Conservation (phyloP, 2,888 invertebrate genomes). For the Automeris io region DNA sequence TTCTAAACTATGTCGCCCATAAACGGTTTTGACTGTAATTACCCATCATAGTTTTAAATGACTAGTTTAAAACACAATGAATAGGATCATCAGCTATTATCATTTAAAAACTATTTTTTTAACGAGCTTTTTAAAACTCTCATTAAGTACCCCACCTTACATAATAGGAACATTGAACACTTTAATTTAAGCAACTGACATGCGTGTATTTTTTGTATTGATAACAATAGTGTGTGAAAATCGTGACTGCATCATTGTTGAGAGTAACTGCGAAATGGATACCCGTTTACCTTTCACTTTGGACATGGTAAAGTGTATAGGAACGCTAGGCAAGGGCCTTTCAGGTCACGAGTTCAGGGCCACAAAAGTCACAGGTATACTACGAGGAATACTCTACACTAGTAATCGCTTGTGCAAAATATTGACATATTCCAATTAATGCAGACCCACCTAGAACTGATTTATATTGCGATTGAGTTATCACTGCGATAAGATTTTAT, state of each 20-base stretch:
- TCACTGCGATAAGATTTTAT: not conserved
- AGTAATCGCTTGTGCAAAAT: constrained; percentile 11
- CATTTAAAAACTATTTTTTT: not conserved
- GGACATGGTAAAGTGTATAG: constrained; percentile 49
- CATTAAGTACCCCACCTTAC: constrained; percentile 42
- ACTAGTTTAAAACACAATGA: not conserved
- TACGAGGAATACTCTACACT: constrained; percentile 15
- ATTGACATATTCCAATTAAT: not conserved
- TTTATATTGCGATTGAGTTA: not conserved
- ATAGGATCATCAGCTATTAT: not conserved
- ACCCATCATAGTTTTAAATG: no score
- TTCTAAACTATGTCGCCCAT: no score
- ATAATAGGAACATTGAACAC: constrained; percentile 34
- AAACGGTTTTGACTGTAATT: no score
- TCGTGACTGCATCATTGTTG: constrained; percentile 46
- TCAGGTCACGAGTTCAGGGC: constrained; percentile 46
- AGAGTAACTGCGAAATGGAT: constrained; percentile 43
- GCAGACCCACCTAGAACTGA: not conserved
- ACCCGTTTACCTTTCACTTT: constrained; percentile 64
- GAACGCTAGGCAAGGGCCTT: constrained; percentile 34
- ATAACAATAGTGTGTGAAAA: constrained; percentile 55
- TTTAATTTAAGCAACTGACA: constrained; percentile 33
- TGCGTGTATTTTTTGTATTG: constrained; percentile 29
- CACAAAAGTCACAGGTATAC: constrained; percentile 27
- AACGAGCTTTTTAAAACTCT: constrained; percentile 13